Evolutionary conservation across 2,797 vertebrate genomes (phyloP), one percentile per base, ranked within the genome.

Genomic region (Myiothlypis chrysogaster): DNA sequence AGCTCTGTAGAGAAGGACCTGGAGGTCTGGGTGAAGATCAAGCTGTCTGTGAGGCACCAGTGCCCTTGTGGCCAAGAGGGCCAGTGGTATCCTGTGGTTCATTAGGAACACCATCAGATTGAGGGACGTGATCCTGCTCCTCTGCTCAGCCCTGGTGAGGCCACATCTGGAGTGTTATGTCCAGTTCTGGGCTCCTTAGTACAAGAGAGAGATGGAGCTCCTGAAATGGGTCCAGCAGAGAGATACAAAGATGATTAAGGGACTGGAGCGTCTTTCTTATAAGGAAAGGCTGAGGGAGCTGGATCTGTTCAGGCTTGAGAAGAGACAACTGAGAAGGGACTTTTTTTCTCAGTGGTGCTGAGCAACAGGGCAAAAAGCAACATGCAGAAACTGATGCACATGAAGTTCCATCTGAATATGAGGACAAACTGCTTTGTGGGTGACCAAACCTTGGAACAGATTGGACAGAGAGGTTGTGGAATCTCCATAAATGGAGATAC

Each of bases 121-220:
- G 8, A 71, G n/a, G 14, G 13, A 44, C 0, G 0, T 13, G 43
- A 17, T 57, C 15, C 50, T n/a, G 8, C 32, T 14, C 15, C 32
- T 70, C 44, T 12, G 11, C 32, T 49, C 32, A 49, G 57, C 32
- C 11, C 32, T 23, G 12, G 18, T 43, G 73, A 71, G 22, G 18
- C 37, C 15, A 9, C 6, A 10, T 46, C 20, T 64, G 32, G 27
- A 71, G 22, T 20, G 32, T 7, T 87, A 18, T 37, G 28, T 46
- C 43, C 57, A 20, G 12, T 71, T 71, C 44, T 87, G 50, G 23
- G 7, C 27, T 49, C 12, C 19, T 79, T 2, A 28, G 23, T 2
- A 44, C 2, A n/a, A 19, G 32, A 35, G 32, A 55, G 32, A 69
- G 32, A 32, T 49, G 35, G 50, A 43, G 14, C 4, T 56, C 24